Conservation (phyloP, 2,888 invertebrate species). For the Caenorhabditis becei region DNA sequence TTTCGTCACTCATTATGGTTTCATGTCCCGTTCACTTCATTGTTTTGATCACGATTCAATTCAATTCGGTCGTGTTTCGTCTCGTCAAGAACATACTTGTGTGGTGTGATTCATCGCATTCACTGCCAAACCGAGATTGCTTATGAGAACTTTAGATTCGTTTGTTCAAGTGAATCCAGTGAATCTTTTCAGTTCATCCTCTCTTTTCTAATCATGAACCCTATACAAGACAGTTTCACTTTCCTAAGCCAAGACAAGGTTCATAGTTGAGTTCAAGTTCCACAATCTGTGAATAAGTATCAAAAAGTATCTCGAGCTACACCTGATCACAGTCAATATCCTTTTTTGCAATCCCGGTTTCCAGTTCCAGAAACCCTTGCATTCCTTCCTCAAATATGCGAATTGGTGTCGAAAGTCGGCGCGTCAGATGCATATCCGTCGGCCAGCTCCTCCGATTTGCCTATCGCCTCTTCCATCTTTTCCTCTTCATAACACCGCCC, state of each 20-base stretch:
- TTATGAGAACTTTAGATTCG: not conserved
- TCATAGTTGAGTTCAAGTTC: too few relatives aligned
- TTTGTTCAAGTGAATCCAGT: not conserved
- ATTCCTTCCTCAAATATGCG: conserved; percentile 14
- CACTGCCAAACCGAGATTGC: not conserved
- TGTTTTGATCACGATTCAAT: conserved; percentile 50
- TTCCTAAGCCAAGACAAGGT: too few relatives aligned
- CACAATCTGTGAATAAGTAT: too few relatives aligned
- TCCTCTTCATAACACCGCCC: conserved; percentile 3
- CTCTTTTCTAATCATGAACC: not conserved
- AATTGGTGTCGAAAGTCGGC: conserved; percentile 20
- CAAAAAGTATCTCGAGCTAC: too few relatives aligned
- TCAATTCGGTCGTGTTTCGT: conserved; percentile 11
- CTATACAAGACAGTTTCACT: too few relatives aligned
- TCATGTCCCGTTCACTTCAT: conserved; percentile 42
- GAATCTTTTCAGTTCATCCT: not conserved
- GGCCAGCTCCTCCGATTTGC: conserved; percentile 16
- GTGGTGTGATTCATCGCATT: conserved; percentile 38
- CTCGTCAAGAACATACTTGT: conserved; percentile 39
- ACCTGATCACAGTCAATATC: too few relatives aligned
- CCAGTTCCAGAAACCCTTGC: not conserved
- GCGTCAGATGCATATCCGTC: conserved; percentile 50
- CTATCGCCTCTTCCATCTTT: conserved; percentile 17
- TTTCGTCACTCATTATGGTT: conserved; percentile 45
- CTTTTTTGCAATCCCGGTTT: not conserved